Conservation (phyloP, 1,140 invertebrate genomes). For the Yoshiicerus persimilis region DNA sequence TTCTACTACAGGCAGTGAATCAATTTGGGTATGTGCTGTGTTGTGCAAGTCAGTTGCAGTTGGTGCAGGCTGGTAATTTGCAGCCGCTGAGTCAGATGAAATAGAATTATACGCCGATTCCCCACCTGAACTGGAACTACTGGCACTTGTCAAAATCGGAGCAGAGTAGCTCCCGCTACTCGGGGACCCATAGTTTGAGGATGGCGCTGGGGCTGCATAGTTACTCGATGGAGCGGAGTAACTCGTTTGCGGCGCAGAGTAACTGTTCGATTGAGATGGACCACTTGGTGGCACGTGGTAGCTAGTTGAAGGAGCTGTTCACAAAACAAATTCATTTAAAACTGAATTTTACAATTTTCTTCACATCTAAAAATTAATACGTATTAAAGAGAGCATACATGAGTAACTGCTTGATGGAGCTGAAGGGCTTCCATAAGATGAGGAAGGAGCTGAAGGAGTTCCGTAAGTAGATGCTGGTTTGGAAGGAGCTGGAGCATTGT, state of each 20-base stretch:
- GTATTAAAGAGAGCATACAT: neutral
- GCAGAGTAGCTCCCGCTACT: neutral
- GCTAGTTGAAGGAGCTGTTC: neutral
- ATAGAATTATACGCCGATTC: neutral
- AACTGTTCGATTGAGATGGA: neutral
- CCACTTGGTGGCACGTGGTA: constrained; percentile 17
- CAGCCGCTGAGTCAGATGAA: constrained; percentile 23
- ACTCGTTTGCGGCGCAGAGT: neutral
- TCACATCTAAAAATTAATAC: neutral
- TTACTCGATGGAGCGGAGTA: neutral
- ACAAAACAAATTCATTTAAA: neutral
- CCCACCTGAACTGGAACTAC: constrained; percentile 21
- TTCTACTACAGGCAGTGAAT: constrained; percentile 8
- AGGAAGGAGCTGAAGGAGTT: neutral
- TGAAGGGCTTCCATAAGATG: neutral
- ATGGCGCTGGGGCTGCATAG: neutral
- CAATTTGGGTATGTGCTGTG: neutral
- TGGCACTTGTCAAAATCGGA: neutral
- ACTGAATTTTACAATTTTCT: too few relatives aligned
- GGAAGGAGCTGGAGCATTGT: neutral
- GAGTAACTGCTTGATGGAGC: neutral
- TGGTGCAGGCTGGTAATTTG: constrained; percentile 36
- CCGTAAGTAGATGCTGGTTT: neutral
- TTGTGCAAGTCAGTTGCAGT: constrained; percentile 2
- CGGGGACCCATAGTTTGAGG: neutral